Base-by-base conservation (phyloP, 37 sponge, comb jelly and placozoan species). In the Beroe ovata region DNA sequence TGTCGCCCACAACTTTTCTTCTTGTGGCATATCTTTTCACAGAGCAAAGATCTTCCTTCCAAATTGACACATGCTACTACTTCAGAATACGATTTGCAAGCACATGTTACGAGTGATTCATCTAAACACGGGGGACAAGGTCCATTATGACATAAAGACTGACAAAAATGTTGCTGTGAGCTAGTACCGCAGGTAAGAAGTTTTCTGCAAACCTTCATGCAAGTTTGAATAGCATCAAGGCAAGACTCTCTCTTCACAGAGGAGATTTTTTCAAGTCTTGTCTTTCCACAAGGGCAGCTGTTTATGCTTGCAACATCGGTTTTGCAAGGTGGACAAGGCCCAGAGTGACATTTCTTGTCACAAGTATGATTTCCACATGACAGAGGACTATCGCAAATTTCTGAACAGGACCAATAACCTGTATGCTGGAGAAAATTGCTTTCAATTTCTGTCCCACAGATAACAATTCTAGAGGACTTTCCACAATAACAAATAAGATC, bases 341-440 rank as follows among this genome's bases (percentile, higher is more conserved):
- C 94, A 32, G 60, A 28, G 59, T 96, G 97, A 89, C 97, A 96
- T 14, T 42, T 22, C 54, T 29, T 30, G 60, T 93, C 93, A 93
- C 97, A 96, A 0, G 88, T 61, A 60, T 96, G 97, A 42, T 96
- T 96, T 0, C 94, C 97, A 94, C 97, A 96, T 14, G 89, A 58
- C 63, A 96, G 90, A 38, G 64, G 41, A 39, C 93, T 94, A 63
- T 32, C 20, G 47, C 84, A 77, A 11, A 21, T 39, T 19, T 39
- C 54, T 42, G 21, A 19, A 25, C 84, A 77, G n/a, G 28, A 26
- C 84, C 84, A 77, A 77, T 40, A 77, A 39, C 84, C 84, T 39
- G 2, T 42, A 41, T 77, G 42, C 20, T 39, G 28, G 25, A 42
- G 23, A n/a, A 20, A 23, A 30, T 36, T n/a, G n/a, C 84, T 77